Percentiles rank a stretch among this genome's conserved stretches.
Conservation (phyloP, 1,140 invertebrate genomes). For the Bradysia coprophila region DNA sequence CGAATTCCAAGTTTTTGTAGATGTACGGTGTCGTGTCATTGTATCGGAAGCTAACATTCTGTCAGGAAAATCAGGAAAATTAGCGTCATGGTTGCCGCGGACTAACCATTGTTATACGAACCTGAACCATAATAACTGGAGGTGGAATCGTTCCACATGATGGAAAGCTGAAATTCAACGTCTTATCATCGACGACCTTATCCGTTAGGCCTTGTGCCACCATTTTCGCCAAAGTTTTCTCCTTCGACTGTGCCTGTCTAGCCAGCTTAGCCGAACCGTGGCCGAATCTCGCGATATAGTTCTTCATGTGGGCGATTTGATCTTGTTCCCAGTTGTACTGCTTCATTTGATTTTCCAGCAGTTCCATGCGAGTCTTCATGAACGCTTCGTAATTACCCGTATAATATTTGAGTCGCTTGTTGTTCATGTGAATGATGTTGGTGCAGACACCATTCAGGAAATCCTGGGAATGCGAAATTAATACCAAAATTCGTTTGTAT, state of each 20-base stretch:
- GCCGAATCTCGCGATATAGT: slow-evolving; percentile 98
- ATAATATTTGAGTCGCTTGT: slow-evolving; percentile 88
- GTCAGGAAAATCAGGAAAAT: too few relatives aligned
- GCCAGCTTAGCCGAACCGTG: slow-evolving; percentile 97
- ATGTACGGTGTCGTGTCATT: slow-evolving; percentile 74
- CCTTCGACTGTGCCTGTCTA: slow-evolving; percentile 96
- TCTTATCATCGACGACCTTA: slow-evolving; percentile 79
- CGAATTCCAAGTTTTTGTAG: slow-evolving; percentile 96
- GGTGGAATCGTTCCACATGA: slow-evolving; percentile 93
- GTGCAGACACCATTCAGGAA: slow-evolving; percentile 99
- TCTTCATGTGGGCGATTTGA: slow-evolving; percentile 99
- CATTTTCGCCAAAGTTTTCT: slow-evolving; percentile 99
- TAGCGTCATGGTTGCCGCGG: slow-evolving; percentile 4
- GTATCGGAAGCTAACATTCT: slow-evolving; percentile 94
- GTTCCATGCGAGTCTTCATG: slow-evolving; percentile 76
- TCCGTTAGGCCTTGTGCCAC: slow-evolving; percentile 93
- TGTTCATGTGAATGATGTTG: slow-evolving; percentile 92
- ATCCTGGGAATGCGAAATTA: slow-evolving; percentile 99
- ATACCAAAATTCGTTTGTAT: slow-evolving; percentile 93
- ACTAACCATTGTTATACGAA: slow-evolving; percentile 7
- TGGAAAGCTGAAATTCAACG: slow-evolving; percentile 88
- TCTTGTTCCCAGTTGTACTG: slow-evolving; percentile 99
- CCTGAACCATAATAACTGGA: slow-evolving; percentile 95
- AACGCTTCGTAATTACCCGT: slow-evolving; percentile 95
- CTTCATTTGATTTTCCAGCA: slow-evolving; percentile 97